A percentile compares a stretch with the other conserved stretches of the same genome.
These are phyloP conservation scores for Rhynchophorus ferrugineus DNA, from an alignment of 1,140 invertebrate species.

Conservation along the genomic window DNA sequence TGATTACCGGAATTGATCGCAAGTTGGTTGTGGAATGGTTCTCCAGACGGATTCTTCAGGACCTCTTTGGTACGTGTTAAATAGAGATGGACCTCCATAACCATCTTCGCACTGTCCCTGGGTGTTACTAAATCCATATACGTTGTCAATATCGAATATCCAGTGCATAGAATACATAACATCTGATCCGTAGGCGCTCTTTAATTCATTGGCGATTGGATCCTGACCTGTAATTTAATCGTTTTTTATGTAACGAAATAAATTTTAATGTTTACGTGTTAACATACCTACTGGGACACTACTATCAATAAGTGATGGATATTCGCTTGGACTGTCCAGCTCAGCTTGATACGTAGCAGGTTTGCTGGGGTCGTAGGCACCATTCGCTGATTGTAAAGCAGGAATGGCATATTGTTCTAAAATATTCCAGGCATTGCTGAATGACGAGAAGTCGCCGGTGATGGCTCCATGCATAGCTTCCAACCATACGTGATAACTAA, in stretches of 20 bases:
- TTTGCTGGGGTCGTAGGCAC: slow-evolving; percentile 13
- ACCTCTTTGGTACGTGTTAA: slow-evolving; percentile 24
- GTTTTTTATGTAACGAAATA: neutral
- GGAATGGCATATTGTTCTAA: slow-evolving; percentile 20
- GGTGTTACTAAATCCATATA: slow-evolving; percentile 15
- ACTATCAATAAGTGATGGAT: slow-evolving; percentile 14
- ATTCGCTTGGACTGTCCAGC: slow-evolving; percentile 15
- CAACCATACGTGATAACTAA: slow-evolving; percentile 17
- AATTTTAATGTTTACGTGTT: neutral
- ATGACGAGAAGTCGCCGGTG: slow-evolving; percentile 17
- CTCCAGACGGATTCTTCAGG: slow-evolving; percentile 23
- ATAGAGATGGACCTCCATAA: slow-evolving; percentile 15
- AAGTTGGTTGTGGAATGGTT: slow-evolving; percentile 23
- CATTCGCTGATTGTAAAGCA: slow-evolving; percentile 11
- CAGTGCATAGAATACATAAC: slow-evolving; percentile 24
- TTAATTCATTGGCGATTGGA: slow-evolving; percentile 17
- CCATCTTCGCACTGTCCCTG: slow-evolving; percentile 20
- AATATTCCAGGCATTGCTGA: slow-evolving; percentile 13
- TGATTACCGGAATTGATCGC: slow-evolving; percentile 17
- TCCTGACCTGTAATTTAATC: slow-evolving; percentile 9
- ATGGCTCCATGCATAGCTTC: slow-evolving; percentile 21
- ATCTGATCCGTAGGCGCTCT: slow-evolving; percentile 6
- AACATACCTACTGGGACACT: slow-evolving; percentile 13
- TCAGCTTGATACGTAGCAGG: slow-evolving; percentile 18
- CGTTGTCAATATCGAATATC: slow-evolving; percentile 23